Evolutionary conservation across 2,113 vertebrate species (phyloP), one percentile per base, ranked within the genome.

Genomic region (Thalassoma bifasciatum): DNA sequence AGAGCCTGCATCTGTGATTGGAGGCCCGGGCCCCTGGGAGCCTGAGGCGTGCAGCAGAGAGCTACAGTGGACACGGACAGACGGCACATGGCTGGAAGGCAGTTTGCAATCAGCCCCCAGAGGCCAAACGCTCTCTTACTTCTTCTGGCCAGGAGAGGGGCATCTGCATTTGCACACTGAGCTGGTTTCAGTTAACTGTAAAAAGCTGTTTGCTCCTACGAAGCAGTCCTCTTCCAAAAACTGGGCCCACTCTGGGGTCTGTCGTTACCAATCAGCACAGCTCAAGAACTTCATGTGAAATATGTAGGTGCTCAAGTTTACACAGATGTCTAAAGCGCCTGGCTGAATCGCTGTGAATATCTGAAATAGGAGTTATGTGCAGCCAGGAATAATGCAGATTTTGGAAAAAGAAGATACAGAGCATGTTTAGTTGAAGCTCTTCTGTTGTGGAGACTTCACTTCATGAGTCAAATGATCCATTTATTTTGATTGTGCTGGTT

Each of bases 161-260:
- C 77, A 70, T 84, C 73, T 71, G 66, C 75, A 21, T 60, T 69
- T 10, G 13, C 56, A 75, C 66, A 83, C 85, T 70, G 63, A 47
- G 70, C 72, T 82, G 86, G 65, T 83, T 88, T 86, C 66, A 70
- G 38, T 79, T 84, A 46, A 75, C 78, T 86, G 62, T 81, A 58
- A 54, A 10, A 56, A 68, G 53, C 59, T 81, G 76, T 86, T 84
- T 86, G 75, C 77, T 72, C 58, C 30, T 49, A 69, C 73, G 61
- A 66, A 71, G 58, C 59, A 59, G 63, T 66, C 22, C 49, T 52
- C 71, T 49, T 60, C n/a, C 61, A 23, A 44, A 24, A 30, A 19
- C 47, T 71, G 61, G 38, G 24, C 47, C 34, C 50, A 59, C 36
- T 66, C 14, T 9, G 7, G 54, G 50, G 44, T 64, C 44, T 69